Base-by-base conservation (phyloP, 2,113 vertebrate genomes). In the Poeciliopsis occidentalis region DNA sequence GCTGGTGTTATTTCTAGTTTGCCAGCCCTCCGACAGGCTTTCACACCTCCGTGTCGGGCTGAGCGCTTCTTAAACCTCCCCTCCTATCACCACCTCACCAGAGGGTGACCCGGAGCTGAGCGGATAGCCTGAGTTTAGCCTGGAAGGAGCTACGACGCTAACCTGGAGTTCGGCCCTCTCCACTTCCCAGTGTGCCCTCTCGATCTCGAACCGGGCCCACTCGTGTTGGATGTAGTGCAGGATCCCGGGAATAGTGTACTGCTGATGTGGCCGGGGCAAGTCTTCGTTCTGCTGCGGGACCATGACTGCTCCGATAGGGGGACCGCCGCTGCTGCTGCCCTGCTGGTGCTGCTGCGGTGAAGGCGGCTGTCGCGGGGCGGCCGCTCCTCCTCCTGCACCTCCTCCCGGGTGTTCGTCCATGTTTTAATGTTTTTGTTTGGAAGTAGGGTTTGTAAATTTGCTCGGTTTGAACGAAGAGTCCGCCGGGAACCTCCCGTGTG, bases 171-270 rank as follows among this genome's bases (percentile, higher is more conserved):
- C 97, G 92, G 97, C 97, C 93, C 96, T 91, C 87, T 98, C 97
- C 94, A 98, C 97, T 79, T 98, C 97, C 97, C 97, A 99, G 89
- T 98, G 97, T 79, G 97, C 97, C 70, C 97, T 90, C 93, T 99
- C 97, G 97, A 98, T 98, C 94, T 99, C 97, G 94, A 99, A 98
- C 39, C 97, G 97, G 89, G 97, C 97, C 97, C 97, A 99, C 89
- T 99, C 97, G 91, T 98, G 97, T 92, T 99, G 97, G 91, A 98
- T 98, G 95, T 98, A 98, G 95, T 98, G 97, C 90, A 99, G 95
- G 79, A 99, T 98, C 32, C 97, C 97, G 78, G 97, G 97, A 90
- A 99, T 97, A 8, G 97, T 98, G 94, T 99, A 99, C 88, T 99
- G 97, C 89, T 99, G 97, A 87, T 98, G 97, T 4, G 96, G 96